Base-by-base conservation (phyloP, 2,888 invertebrate species). In the Cloeon dipterum region DNA sequence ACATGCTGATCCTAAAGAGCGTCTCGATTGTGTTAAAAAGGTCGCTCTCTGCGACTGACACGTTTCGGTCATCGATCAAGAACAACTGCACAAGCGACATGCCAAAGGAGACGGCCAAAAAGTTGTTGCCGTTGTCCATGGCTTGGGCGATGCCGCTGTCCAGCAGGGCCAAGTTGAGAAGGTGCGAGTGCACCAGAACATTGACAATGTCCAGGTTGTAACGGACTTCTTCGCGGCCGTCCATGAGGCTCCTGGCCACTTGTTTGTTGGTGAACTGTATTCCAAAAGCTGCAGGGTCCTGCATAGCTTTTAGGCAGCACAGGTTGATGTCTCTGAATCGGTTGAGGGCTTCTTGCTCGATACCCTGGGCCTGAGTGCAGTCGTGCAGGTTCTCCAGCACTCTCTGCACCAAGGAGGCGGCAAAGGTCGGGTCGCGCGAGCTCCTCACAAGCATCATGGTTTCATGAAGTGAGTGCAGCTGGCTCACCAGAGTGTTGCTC, bases 161-260 rank as follows among this genome's bases (percentile, higher is more conserved):
- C 23, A 47, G 78, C 51, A 75, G 78, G n/a, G 69, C 71, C 19
- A 29, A 29, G 53, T 78, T 81, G 20, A 91, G 69, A 34, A 91
- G 66, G 40, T 79, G 78, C 34, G 75, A 71, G 42, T 82, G 69
- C 41, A 96, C 77, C 17, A 96, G 64, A 40, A 77, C 72, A 52
- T 93, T 91, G 2, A 93, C 72, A 0, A 86, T 88, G 46, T 94
- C 93, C 34, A 88, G 65, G 53, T 91, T 93, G 57, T 81, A 93
- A 43, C 79, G 70, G 40, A 74, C 68, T 39, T 93, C 91, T 43
- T 91, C 91, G 23, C 88, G 69, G 50, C 81, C 77, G 48, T 94
- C 91, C 3, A 78, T 74, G 44, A 91, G 62, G 51, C 54, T 57
- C 40, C 59, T 61, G 42, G 91, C 88, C 8, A 91, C 77, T 44